Evolutionary conservation across 2,113 vertebrate species (phyloP).

Genomic region (Sebastes fasciatus): DNA sequence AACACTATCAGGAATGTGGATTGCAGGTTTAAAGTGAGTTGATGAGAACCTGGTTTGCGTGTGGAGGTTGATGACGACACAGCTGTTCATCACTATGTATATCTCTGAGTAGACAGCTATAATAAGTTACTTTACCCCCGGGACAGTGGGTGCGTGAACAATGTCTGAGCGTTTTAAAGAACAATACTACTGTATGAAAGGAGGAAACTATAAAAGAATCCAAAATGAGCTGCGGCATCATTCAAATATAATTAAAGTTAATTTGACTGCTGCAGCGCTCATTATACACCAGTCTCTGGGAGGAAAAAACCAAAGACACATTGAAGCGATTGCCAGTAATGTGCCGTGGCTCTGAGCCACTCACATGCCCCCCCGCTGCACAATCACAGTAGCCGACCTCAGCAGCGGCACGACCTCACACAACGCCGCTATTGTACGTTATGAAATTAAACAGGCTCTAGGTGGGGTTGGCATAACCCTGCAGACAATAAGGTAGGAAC

Average conservation of each 20-base stretch:
- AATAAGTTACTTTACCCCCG: conserved; percentile 28
- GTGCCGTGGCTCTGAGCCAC: not conserved
- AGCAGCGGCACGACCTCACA: conserved; percentile 57
- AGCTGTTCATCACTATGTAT: conserved; percentile 31
- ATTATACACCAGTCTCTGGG: conserved; percentile 8
- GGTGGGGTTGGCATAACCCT: conserved; percentile 76
- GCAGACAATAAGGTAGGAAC: conserved; percentile 67
- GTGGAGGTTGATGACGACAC: conserved; percentile 15
- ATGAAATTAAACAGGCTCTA: conserved; percentile 55
- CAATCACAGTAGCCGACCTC: conserved; percentile 32
- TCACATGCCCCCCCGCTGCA: conserved; percentile 38
- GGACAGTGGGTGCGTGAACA: conserved; percentile 25
- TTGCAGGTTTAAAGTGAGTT: conserved; percentile 7
- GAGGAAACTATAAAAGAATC: conserved; percentile 33
- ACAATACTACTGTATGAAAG: conserved; percentile 28
- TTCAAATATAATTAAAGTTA: conserved; percentile 25
- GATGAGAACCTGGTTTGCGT: conserved; percentile 1
- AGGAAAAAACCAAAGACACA: conserved; percentile 50
- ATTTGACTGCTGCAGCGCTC: conserved; percentile 27
- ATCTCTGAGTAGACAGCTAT: not conserved
- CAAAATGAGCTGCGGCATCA: conserved; percentile 48
- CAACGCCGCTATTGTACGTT: conserved; percentile 45
- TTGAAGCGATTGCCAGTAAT: conserved; percentile 47
- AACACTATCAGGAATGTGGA: conserved; percentile 22
- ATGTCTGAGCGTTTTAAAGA: conserved; percentile 30